Evolutionary conservation across 2,888 invertebrate species (phyloP).

Genomic region (Lithophane semibrunnea): DNA sequence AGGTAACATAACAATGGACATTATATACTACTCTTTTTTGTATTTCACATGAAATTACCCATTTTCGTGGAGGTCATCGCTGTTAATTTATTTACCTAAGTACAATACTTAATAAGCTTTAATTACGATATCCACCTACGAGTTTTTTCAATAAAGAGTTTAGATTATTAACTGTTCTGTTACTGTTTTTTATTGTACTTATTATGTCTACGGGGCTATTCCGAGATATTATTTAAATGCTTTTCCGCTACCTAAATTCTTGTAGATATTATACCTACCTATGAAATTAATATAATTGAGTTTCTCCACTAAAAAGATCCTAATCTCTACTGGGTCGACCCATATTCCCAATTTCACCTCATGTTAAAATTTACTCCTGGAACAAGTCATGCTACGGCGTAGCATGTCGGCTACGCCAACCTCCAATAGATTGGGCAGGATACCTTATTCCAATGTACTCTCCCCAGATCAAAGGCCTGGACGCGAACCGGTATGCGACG

Average conservation of each 20-base stretch:
- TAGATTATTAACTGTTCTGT: no score
- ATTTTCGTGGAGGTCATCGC: slow-evolving; percentile 8
- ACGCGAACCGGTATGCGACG: slow-evolving; percentile 97
- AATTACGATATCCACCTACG: background rate
- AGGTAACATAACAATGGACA: slow-evolving; percentile 11
- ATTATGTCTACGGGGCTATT: background rate
- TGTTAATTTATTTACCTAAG: background rate
- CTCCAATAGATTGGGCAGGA: background rate
- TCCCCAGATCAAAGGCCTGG: slow-evolving; percentile 93
- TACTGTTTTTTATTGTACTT: no score
- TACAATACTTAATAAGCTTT: background rate
- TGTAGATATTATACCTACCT: no score
- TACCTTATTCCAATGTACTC: background rate
- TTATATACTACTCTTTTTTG: background rate
- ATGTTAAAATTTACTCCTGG: background rate
- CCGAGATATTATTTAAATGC: background rate
- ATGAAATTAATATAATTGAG: background rate
- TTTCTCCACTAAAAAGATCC: background rate
- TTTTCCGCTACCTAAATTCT: background rate
- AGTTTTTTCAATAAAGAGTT: background rate
- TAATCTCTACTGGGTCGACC: no score
- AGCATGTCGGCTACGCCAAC: background rate
- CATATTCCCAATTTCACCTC: background rate
- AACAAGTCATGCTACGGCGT: background rate
- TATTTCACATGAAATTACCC: slow-evolving; percentile 18